Base-by-base conservation (phyloP, 2,888 invertebrate species). In the Epistrophe grossulariae region DNA sequence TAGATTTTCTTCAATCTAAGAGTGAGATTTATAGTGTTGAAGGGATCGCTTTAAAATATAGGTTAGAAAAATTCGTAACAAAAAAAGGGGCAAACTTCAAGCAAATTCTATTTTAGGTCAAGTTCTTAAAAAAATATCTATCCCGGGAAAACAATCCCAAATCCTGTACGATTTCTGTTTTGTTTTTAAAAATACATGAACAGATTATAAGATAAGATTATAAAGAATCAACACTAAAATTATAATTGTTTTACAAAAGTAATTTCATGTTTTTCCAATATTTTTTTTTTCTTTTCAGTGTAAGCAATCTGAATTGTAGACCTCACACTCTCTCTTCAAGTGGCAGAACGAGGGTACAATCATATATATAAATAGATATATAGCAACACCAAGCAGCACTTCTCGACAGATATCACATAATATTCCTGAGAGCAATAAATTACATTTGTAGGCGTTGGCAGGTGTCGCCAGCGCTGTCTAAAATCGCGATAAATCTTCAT, bases 361-460 rank as follows among this genome's bases (percentile, higher is more conserved):
- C 82, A 78, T 8, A 3, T 52, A 52, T 28, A 7, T 52, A 13
- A 7, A 2, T 8, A 11, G 1, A 15, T 28, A 38, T 17, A 13
- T 59, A 78, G 82, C 74, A 79, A 66, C 79, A 83, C 70, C 72
- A 74, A 87, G 83, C 87, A 87, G 87, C 87, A 87, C 87, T 87
- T 87, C 83, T 87, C 88, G 88, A 89, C 89, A 89, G 89, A 89
- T 89, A 88, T 89, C 87, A 89, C 88, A 89, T 88, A 87, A 88
- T 88, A 88, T 88, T 84, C 84, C 88, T 91, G 90, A 90, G 91
- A 24, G 70, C 91, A 91, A 93, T 93, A 93, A 93, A 93, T 93
- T 92, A 92, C 92, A 92, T 92, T 93, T 91, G 93, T 92, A 93
- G 93, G 93, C 93, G 93, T 93, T 93, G 93, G 93, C 93, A 93